Percentiles rank a stretch among this genome's conserved stretches.
Evolutionary conservation across 2,113 vertebrate species (phyloP).

Genomic region (Cynoglossus semilaevis): DNA sequence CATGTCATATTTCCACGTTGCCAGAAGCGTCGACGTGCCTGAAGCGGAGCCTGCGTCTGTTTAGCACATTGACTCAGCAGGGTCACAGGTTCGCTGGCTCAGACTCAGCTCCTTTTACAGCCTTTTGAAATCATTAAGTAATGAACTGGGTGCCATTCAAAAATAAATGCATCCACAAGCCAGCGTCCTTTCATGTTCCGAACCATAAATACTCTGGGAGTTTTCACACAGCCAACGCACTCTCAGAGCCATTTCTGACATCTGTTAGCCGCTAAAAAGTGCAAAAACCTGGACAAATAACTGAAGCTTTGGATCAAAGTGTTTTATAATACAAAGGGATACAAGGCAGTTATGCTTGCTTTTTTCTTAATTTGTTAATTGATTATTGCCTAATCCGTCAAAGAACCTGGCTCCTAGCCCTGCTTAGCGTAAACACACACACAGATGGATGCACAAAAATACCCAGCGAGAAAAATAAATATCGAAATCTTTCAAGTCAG

Average conservation of each 20-base stretch:
- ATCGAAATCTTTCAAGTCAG: conserved; percentile 51
- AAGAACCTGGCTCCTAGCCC: conserved; percentile 36
- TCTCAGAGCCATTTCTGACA: conserved; percentile 69
- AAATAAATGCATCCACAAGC: conserved; percentile 70
- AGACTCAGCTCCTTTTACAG: conserved; percentile 63
- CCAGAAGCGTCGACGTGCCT: conserved; percentile 35
- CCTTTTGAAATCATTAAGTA: conserved; percentile 76
- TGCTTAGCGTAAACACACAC: conserved; percentile 11
- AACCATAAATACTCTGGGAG: conserved; percentile 65
- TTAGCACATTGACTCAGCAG: conserved; percentile 68
- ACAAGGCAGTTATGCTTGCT: conserved; percentile 35
- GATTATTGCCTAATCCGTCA: conserved; percentile 52
- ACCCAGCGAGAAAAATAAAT: conserved; percentile 39
- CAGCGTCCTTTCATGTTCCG: conserved; percentile 65
- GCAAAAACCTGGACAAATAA: conserved; percentile 31
- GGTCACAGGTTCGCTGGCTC: conserved; percentile 67
- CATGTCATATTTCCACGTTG: conserved; percentile 30
- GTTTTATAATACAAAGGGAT: conserved; percentile 38
- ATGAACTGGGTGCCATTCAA: conserved; percentile 75
- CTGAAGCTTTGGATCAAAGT: conserved; percentile 37
- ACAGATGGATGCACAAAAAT: conserved; percentile 12
- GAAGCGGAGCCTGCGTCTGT: conserved; percentile 48
- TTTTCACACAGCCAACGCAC: conserved; percentile 63
- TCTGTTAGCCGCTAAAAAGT: conserved; percentile 52
- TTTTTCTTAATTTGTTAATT: conserved; percentile 64